phyloP scores from a whole-genome alignment of 2,113 vertebrate species.

The Canis aureus region DNA sequence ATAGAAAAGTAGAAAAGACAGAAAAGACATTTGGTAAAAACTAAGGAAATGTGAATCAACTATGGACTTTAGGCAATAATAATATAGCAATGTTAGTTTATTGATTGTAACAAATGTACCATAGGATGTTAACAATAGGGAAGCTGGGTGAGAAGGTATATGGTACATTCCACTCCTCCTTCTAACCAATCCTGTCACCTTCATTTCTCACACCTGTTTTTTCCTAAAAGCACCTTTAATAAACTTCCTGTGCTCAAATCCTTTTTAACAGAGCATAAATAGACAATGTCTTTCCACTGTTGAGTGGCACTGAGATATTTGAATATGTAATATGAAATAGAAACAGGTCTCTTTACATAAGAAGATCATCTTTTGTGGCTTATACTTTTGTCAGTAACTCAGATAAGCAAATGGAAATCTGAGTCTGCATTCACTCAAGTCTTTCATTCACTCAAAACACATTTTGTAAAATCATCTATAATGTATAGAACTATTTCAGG shows the following conservation, averaged over 20 bases:
- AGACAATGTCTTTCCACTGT: background rate
- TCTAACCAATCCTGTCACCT: background rate
- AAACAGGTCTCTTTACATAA: background rate
- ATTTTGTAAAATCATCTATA: background rate
- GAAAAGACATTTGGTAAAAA: background rate
- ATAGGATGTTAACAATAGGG: background rate
- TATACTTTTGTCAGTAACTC: background rate
- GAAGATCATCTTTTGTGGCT: background rate
- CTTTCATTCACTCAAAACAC: conserved; percentile 10
- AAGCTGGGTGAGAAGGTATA: background rate
- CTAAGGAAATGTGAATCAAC: background rate
- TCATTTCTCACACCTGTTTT: conserved; percentile 12
- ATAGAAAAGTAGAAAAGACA: background rate
- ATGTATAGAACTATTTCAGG: background rate
- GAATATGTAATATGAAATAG: background rate
- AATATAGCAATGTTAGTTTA: background rate
- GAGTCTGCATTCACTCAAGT: background rate
- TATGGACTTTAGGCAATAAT: background rate
- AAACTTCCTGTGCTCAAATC: background rate
- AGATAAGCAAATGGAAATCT: background rate
- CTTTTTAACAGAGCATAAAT: background rate
- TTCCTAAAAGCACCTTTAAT: background rate
- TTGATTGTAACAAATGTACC: background rate
- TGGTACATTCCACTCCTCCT: background rate
- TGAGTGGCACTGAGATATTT: background rate